These are phyloP conservation scores for Regulus satrapa DNA, from an alignment of 2,113 vertebrate genomes.

Conservation along the genomic window DNA sequence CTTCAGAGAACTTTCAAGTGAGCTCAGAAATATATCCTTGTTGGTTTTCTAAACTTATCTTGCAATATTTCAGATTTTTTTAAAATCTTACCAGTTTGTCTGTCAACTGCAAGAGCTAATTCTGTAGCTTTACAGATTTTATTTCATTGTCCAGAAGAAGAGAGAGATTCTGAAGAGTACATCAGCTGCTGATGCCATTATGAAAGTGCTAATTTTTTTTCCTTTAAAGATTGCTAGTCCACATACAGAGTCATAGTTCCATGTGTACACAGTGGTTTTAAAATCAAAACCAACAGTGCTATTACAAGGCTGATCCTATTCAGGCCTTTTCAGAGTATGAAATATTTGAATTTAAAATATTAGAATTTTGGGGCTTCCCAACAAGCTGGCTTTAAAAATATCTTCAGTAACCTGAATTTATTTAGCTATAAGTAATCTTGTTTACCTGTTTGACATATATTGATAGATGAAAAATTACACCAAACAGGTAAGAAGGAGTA, in stretches of 20 bases:
- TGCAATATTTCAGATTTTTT: background rate
- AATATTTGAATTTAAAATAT: background rate
- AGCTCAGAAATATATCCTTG: background rate
- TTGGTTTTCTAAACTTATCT: background rate
- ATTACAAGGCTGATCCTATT: background rate
- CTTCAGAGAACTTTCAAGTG: background rate
- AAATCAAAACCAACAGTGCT: background rate
- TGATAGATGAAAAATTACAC: background rate
- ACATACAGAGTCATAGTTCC: background rate
- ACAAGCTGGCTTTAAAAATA: background rate
- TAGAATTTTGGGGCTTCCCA: background rate
- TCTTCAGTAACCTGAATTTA: background rate
- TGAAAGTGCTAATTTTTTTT: background rate
- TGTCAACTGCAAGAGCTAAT: background rate
- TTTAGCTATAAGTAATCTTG: background rate
- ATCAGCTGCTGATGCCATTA: rapidly evolving
- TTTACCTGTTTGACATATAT: background rate
- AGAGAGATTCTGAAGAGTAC: background rate
- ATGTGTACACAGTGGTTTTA: background rate
- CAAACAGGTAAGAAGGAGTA: background rate
- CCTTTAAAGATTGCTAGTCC: background rate
- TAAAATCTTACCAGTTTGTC: background rate
- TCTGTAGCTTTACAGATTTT: background rate
- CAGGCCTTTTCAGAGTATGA: background rate
- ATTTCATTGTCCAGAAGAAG: background rate